These are phyloP conservation scores for Patiria pectinifera DNA, from an alignment of 53 echinoderm and acorn worm genomes.

Conservation along the genomic window DNA sequence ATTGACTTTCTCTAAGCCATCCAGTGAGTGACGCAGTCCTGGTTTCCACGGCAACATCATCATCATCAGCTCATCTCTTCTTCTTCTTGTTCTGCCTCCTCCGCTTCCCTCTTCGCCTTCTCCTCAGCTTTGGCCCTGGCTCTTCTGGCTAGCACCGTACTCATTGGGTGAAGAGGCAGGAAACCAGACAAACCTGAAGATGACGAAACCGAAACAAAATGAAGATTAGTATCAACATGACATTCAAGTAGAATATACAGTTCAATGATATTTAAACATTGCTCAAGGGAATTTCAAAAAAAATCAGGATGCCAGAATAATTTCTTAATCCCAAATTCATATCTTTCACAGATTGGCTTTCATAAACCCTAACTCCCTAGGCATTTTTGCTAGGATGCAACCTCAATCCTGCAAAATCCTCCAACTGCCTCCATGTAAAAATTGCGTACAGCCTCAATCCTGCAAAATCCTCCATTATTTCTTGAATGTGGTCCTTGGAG, in stretches of 20 bases:
- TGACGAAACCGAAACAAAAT: conserved; percentile 2
- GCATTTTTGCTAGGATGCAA: too few relatives aligned
- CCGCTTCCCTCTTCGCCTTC: conserved; percentile 66
- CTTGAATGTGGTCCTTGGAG: too few relatives aligned
- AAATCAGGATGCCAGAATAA: too few relatives aligned
- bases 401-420: too few relatives aligned
- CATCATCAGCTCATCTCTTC: conserved; percentile 41
- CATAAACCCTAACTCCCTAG: not conserved
- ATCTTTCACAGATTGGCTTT: too few relatives aligned
- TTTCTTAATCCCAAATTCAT: too few relatives aligned
- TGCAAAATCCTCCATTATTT: too few relatives aligned
- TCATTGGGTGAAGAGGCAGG: conserved; percentile 90
- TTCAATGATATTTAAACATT: too few relatives aligned
- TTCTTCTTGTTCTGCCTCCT: conserved; percentile 59
- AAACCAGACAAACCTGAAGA: conserved; percentile 83
- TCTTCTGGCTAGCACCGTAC: conserved; percentile 82
- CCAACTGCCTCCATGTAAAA: too few relatives aligned
- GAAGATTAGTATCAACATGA: not conserved
- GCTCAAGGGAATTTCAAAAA: too few relatives aligned
- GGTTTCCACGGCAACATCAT: not conserved
- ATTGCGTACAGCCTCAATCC: too few relatives aligned
- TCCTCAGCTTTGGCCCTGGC: conserved; percentile 74
- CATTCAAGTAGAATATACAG: too few relatives aligned
- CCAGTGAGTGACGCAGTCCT: not conserved
- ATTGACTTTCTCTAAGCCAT: not conserved